Percentiles rank a stretch among this genome's conserved stretches.
Evolutionary conservation across 2,113 vertebrate genomes (phyloP).

Genomic region (Xiphophorus couchianus): DNA sequence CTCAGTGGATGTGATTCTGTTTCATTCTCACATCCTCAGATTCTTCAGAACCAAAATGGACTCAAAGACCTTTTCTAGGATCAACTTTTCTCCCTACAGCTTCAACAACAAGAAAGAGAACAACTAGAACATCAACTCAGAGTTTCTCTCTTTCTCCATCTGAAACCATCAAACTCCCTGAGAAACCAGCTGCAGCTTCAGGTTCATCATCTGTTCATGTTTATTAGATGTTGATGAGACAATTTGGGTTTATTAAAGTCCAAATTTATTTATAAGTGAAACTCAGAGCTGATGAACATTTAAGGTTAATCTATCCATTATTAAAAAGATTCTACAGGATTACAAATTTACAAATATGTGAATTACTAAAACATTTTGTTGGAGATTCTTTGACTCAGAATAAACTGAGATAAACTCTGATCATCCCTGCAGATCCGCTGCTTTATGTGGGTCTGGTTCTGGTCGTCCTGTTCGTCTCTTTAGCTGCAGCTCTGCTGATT

Average conservation of each 20-base stretch:
- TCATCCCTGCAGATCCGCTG: background rate
- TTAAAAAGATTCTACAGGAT: background rate
- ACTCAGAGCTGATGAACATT: background rate
- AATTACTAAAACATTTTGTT: too few relatives aligned
- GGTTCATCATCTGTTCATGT: background rate
- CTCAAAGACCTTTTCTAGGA: background rate
- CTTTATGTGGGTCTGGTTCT: conserved; percentile 12
- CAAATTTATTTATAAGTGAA: background rate
- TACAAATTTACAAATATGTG: too few relatives aligned
- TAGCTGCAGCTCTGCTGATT: conserved; percentile 5
- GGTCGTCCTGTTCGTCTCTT: background rate
- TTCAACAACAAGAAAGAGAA: background rate
- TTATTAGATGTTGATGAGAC: background rate
- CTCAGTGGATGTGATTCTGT: background rate
- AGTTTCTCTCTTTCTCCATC: background rate
- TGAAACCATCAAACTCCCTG: background rate
- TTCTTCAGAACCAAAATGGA: background rate
- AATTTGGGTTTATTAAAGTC: too few relatives aligned
- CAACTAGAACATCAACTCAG: background rate
- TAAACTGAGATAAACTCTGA: background rate
- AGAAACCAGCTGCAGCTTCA: background rate
- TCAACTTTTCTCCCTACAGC: background rate
- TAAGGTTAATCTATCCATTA: background rate
- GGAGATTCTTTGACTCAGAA: background rate
- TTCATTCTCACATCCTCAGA: background rate